Percentiles rank a stretch among this genome's conserved stretches.
phyloP scores from a whole-genome alignment of 2,888 invertebrate genomes.

The Drosophila anceps region DNA sequence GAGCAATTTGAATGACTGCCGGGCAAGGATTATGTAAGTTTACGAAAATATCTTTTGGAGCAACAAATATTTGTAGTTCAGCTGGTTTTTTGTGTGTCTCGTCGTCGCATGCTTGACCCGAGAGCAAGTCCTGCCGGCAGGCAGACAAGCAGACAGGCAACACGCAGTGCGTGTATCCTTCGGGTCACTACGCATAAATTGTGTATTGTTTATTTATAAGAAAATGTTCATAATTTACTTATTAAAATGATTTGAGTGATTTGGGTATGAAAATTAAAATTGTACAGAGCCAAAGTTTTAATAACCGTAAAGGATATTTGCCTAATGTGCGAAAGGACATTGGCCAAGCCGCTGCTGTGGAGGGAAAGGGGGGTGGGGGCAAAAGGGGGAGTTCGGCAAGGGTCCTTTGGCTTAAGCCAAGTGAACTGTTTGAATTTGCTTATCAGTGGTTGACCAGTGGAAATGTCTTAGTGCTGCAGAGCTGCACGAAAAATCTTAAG shows the following conservation, averaged over 20 bases:
- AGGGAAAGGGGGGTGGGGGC: not conserved
- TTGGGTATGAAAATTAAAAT: constrained; percentile 79
- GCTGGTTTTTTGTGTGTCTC: constrained; percentile 31
- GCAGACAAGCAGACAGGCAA: too few relatives aligned
- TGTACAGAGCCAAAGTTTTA: constrained; percentile 68
- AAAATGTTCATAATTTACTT: constrained; percentile 80
- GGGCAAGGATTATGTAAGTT: constrained; percentile 71
- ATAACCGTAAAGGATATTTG: constrained; percentile 77
- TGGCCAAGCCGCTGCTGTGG: not conserved
- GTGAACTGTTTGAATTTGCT: constrained; percentile 77
- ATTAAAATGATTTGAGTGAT: constrained; percentile 82
- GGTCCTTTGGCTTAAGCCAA: constrained; percentile 65
- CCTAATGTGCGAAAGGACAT: constrained; percentile 44
- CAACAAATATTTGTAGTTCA: constrained; percentile 72
- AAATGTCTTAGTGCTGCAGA: constrained; percentile 57
- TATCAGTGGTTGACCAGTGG: constrained; percentile 78
- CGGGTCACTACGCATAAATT: constrained; percentile 70
- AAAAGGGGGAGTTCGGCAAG: constrained; percentile 10
- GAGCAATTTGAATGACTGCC: constrained; percentile 71
- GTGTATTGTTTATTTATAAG: constrained; percentile 81
- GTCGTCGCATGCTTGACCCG: constrained; percentile 24
- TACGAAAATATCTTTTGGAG: constrained; percentile 56
- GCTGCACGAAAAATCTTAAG: constrained; percentile 70
- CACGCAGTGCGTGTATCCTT: constrained; percentile 20
- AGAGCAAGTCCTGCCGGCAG: constrained; percentile 8